Conservation (phyloP, 2,113 vertebrate species). For the Globicephala melas region DNA sequence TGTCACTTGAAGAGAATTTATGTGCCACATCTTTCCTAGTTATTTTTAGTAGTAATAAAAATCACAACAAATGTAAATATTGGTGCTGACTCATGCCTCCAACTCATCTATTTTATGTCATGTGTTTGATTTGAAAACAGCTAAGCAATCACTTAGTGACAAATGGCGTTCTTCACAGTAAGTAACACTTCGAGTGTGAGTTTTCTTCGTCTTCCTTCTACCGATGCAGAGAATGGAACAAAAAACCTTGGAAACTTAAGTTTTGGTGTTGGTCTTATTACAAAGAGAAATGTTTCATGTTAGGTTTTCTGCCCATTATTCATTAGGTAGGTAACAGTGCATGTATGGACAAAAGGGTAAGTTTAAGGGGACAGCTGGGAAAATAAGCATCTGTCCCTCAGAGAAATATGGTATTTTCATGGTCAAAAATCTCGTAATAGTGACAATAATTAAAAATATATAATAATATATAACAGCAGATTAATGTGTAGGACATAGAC, state of each 20-base stretch:
- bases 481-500: neutral
- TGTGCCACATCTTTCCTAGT: neutral
- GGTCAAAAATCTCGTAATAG: neutral
- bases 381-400: neutral
- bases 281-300: slow-evolving; percentile 14
- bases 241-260: neutral
- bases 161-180: slow-evolving; percentile 22
- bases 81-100: neutral
- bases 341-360: neutral
- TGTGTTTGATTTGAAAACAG: slow-evolving; percentile 19
- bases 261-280: slow-evolving; percentile 2
- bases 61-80: neutral
- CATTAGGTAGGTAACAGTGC: neutral
- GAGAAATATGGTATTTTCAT: neutral
- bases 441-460: neutral
- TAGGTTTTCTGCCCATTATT: neutral
- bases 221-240: neutral
- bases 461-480: neutral
- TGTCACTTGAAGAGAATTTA: neutral
- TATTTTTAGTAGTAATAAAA: neutral
- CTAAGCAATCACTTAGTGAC: neutral
- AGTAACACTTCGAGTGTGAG: neutral
- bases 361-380: neutral
- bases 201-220: slow-evolving; percentile 38
- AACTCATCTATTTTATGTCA: slow-evolving; percentile 35